Evolutionary conservation across 1,140 invertebrate species (phyloP).

Genomic region (Procambarus clarkii): DNA sequence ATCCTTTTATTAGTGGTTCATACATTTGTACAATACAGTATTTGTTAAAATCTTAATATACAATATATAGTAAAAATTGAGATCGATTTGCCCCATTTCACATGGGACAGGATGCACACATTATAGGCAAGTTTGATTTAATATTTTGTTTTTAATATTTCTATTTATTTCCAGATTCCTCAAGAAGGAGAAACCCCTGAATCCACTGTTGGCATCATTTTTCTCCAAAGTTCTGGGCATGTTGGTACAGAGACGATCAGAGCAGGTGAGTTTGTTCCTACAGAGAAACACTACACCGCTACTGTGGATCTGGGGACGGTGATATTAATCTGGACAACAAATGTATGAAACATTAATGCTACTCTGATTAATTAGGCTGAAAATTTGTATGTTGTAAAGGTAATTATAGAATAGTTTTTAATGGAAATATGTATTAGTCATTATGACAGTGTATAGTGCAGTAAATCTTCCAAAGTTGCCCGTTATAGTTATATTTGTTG

Average conservation of each 20-base stretch:
- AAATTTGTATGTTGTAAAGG: too few species aligned
- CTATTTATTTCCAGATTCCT: constrained; percentile 82
- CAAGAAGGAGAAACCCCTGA: constrained; percentile 89
- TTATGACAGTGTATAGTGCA: background rate
- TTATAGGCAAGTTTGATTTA: background rate
- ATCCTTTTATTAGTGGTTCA: too few species aligned
- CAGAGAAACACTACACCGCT: constrained; percentile 58
- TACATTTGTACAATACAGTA: too few species aligned
- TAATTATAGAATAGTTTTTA: background rate
- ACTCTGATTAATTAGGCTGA: too few species aligned
- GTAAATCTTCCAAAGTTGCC: background rate
- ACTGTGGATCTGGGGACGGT: constrained; percentile 5
- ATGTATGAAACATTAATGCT: too few species aligned
- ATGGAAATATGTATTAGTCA: too few species aligned
- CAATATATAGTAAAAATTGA: too few species aligned
- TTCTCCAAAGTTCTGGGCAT: constrained; percentile 95
- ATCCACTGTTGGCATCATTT: constrained; percentile 95
- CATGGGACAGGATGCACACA: too few species aligned
- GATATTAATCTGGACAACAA: background rate
- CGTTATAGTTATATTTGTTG: background rate
- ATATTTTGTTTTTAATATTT: background rate
- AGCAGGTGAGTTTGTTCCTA: constrained; percentile 80
- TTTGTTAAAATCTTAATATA: too few species aligned
- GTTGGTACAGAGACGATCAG: constrained; percentile 87
- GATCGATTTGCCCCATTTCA: too few species aligned